Base-by-base conservation (phyloP, 2,113 vertebrate genomes). In the Trochalopteron elliotii region DNA sequence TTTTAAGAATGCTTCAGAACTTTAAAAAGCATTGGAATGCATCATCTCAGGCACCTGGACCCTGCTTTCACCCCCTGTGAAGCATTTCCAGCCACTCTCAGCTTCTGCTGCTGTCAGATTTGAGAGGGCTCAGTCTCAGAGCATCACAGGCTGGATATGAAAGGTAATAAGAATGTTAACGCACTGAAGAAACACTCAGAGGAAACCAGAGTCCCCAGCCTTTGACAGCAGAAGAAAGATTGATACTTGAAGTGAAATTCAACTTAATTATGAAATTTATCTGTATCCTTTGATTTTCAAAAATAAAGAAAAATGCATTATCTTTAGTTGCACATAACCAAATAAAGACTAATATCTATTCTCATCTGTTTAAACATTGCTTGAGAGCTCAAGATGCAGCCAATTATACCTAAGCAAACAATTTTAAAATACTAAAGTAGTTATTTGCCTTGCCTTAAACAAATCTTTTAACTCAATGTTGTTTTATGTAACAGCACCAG, bases 151-250 rank as follows among this genome's bases (percentile, higher is more conserved):
- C 47, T 60, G 11, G 7, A 59, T 83, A 18, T 7, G 45, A 39
- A 3, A 39, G 6, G 18, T 24, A 57, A 24, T 35, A 52, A 44
- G 24, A 53, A 28, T 31, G 8, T 60, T 86, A 60, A 56, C n/a
- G 15, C 6, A 42, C 39, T 60, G 40, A 53, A 33, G 9, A 86
- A 83, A 83, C 42, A 42, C 56, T 77, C 52, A 67, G 76, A 67
- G 35, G 49, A 12, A 84, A 69, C 18, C 3, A 1, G 28, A 84
- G 21, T 65, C 2, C 27, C 21, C 35, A 57, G 0, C 14, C 3
- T 80, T 53, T 31, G 42, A 35, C 47, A 80, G 28, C 37, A 50
- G 42, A 33, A 35, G 24, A 45, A 40, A 63, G 7, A 61, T 9
- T 42, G 65, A 72, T 53, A 37, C 10, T 81, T 67, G 11, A 74